Conservation (phyloP, 2,888 invertebrate genomes). For the Strigamia maritima region DNA sequence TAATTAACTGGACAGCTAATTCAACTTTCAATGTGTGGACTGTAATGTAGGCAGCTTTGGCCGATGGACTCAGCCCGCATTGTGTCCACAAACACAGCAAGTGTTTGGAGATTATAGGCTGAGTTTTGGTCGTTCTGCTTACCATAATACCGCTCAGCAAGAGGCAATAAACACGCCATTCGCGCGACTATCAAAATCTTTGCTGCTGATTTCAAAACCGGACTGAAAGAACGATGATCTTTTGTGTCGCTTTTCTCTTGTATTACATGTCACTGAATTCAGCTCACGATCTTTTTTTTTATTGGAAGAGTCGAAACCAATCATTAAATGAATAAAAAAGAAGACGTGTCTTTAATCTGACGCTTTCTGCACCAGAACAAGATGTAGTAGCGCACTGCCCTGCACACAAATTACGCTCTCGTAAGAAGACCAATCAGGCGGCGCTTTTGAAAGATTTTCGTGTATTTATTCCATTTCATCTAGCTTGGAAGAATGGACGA, state of each 20-base stretch:
- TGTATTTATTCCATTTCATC: constrained; percentile 6
- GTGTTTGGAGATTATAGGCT: background rate
- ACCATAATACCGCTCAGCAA: constrained; percentile 1
- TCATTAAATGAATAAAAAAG: constrained; percentile 23
- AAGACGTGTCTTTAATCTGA: constrained; percentile 6
- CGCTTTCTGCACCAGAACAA: background rate
- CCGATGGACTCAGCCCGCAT: background rate
- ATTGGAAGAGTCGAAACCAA: background rate
- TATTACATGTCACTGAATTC: background rate
- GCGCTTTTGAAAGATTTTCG: background rate
- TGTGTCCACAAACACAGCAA: background rate
- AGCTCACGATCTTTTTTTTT: background rate
- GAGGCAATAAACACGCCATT: constrained; percentile 23
- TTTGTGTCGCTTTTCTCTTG: background rate
- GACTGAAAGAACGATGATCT: background rate
- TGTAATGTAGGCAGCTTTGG: background rate
- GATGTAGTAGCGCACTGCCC: background rate
- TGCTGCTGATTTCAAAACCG: constrained; percentile 16
- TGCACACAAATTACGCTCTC: background rate
- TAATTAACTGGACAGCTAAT: background rate
- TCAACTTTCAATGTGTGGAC: background rate
- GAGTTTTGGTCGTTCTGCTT: constrained; percentile 16
- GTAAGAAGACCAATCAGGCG: background rate
- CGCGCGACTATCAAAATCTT: background rate
- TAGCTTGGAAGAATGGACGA: background rate